Evolutionary conservation across 2,797 vertebrate species (phyloP).

Genomic region (Tympanoctomys barrerae): DNA sequence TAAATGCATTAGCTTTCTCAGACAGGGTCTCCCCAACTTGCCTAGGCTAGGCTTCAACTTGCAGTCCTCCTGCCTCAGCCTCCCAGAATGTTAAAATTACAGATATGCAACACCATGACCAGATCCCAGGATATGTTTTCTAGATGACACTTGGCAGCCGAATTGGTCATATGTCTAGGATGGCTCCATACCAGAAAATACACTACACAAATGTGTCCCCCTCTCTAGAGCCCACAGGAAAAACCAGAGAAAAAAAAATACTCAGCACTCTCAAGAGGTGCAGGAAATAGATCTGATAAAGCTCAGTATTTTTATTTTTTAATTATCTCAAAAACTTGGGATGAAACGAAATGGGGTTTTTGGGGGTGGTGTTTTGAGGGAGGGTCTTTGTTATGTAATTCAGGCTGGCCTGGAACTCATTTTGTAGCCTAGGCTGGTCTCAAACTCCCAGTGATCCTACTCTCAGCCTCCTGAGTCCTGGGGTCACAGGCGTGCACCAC

Average conservation of each 20-base stretch:
- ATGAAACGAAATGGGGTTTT: background rate
- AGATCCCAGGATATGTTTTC: background rate
- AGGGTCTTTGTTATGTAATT: background rate
- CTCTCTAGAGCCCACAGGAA: no score
- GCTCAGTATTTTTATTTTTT: background rate
- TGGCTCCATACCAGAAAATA: background rate
- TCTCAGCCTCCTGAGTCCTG: background rate
- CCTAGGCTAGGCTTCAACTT: background rate
- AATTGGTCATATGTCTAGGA: background rate
- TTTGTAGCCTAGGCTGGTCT: background rate
- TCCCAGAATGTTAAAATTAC: background rate
- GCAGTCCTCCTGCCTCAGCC: background rate
- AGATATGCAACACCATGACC: background rate
- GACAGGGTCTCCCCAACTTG: background rate
- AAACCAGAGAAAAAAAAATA: background rate
- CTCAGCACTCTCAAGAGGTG: fast-evolving
- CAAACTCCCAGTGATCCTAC: background rate
- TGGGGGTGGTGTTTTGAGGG: background rate
- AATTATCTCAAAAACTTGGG: background rate
- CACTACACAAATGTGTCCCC: fast-evolving
- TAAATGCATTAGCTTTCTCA: background rate
- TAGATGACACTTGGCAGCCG: background rate
- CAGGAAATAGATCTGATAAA: background rate
- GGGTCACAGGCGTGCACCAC: background rate
- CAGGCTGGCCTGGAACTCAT: background rate